phyloP scores from a whole-genome alignment of 2,113 vertebrate species.

The Albula goreensis region DNA sequence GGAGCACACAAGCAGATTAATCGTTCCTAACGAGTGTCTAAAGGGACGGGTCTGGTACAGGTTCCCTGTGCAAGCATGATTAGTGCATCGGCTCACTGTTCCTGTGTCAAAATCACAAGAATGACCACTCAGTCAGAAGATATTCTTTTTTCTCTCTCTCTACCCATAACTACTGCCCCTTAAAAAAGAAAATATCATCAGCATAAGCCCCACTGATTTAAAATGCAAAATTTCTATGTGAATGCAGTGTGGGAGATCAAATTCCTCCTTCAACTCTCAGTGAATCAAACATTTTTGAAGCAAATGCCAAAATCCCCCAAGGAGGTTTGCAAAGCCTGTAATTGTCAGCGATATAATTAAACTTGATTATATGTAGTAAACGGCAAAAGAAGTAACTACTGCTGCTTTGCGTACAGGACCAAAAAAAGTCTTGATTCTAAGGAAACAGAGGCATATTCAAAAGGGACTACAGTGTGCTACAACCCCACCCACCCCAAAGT shows the following conservation, averaged over 20 bases:
- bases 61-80: neutral
- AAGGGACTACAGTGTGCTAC: slow-evolving; percentile 41
- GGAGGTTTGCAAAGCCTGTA: slow-evolving; percentile 29
- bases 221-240: neutral
- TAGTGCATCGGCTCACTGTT: no score
- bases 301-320: slow-evolving; percentile 9
- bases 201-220: neutral
- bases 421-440: slow-evolving; percentile 5
- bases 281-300: neutral
- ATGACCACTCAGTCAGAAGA: no score
- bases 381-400: slow-evolving; percentile 12
- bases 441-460: slow-evolving; percentile 40
- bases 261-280: neutral
- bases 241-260: neutral
- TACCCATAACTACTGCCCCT: no score
- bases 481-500: slow-evolving; percentile 48
- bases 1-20: neutral
- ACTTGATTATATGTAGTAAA: slow-evolving; percentile 37
- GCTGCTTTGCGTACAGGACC: neutral
- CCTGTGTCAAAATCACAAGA: no score
- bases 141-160: no score
- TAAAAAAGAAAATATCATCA: no score
- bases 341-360: slow-evolving; percentile 43
- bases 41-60: neutral
- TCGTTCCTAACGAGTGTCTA: neutral